phyloP scores from a whole-genome alignment of 2,797 vertebrate species.

The Tokudaia tokunoshimensis region DNA sequence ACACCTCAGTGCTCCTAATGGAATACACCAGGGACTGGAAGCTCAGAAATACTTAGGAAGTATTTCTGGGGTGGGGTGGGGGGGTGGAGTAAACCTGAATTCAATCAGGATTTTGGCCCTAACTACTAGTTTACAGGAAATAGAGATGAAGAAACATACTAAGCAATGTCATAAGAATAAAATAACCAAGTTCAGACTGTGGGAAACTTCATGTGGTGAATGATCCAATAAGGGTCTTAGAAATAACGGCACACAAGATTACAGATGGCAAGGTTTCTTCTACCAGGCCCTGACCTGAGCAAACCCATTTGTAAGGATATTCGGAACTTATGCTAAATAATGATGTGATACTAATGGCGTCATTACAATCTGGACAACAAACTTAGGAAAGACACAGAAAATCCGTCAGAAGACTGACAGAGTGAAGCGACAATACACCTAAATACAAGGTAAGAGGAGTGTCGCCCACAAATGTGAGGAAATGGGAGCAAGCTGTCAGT shows the following conservation, averaged over 20 bases:
- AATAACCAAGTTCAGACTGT: conserved; percentile 40
- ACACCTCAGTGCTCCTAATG: neutral
- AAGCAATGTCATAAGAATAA: conserved; percentile 52
- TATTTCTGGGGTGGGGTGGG: neutral
- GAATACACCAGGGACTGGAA: neutral
- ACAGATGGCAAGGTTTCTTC: neutral
- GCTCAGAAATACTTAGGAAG: neutral
- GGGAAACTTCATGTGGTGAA: conserved; percentile 15
- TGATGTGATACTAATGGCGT: neutral
- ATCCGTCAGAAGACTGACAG: neutral
- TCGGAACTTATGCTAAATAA: neutral
- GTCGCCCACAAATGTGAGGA: neutral
- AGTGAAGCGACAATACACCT: conserved; percentile 29
- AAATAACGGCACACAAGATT: neutral
- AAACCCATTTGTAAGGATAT: conserved; percentile 18
- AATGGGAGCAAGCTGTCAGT: neutral
- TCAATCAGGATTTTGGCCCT: conserved; percentile 56
- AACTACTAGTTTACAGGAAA: conserved; percentile 63
- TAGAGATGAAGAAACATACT: conserved; percentile 49
- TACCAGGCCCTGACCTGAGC: neutral
- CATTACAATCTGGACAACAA: neutral
- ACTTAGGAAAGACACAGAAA: conserved; percentile 31
- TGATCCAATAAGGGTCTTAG: neutral
- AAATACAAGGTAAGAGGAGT: neutral
- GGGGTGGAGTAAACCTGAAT: conserved; percentile 48